Base-by-base conservation (phyloP, 2,888 invertebrate genomes). In the Anarsia innoxiella region DNA sequence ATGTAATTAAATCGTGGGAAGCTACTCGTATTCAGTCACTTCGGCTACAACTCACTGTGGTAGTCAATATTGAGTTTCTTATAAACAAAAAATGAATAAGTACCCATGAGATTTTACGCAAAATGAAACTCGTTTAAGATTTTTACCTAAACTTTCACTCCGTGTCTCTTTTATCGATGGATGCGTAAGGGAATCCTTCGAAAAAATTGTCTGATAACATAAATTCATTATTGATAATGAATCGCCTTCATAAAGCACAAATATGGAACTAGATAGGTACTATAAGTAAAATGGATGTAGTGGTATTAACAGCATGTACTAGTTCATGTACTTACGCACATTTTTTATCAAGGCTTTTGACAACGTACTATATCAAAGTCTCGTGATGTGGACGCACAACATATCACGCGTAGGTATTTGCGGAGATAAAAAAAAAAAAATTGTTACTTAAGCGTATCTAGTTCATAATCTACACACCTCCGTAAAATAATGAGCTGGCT, bases 1-100 rank as follows among this genome's bases (percentile, higher is more conserved):
- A 31, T 15, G 43, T 44, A 46, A 39, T 48, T 41, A 35, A 46
- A 47, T 39, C 34, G 49, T 41, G 51, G 55, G 59, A 59, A 52
- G 52, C 51, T 41, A 47, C 39, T 53, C 49, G 49, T 56, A 60
- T 65, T 58, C 45, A 40, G 51, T 59, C 59, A 56, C 60, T 53
- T 47, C 48, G 42, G 53, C 51, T 48, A 11, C 19, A 3, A 31
- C 16, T 29, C 13, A 30, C 10, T 5, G 10, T 12, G 11, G 25
- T 30, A 25, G 25, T 23, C 30, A 12, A 30, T 58, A 48, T 67
- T 49, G 42, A 49, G 49, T 68, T 60, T 53, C 64, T 30, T 33
- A 44, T n/a, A 31, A 49, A 59, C 61, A 60, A 39, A 33, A 34
- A 33, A 23, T 12, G 4, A 60, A n/a, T n/a, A n/a, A n/a, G n/a